Conservation (phyloP, 2,888 invertebrate species). For the Strigamia transsilvanica region DNA sequence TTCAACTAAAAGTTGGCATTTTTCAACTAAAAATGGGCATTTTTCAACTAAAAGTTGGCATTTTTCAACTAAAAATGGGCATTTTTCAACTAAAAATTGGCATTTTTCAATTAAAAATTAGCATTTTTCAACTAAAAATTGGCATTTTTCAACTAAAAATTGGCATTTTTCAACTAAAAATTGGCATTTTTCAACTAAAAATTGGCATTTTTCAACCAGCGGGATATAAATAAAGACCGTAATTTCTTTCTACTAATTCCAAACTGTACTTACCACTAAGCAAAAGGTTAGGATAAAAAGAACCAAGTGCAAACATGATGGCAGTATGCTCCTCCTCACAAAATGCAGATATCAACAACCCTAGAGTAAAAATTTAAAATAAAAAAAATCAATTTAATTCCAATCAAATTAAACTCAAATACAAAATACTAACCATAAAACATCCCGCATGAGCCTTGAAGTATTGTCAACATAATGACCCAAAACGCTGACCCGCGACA, state of each 20-base stretch:
- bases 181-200: no score
- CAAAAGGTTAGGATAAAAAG: conserved; percentile 91
- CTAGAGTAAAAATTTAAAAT: conserved; percentile 62
- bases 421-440: conserved; percentile 78
- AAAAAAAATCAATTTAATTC: neutral
- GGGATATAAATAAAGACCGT: no score
- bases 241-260: neutral
- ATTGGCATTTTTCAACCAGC: neutral
- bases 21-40: no score
- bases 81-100: no score
- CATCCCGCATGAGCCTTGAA: conserved; percentile 95
- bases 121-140: no score
- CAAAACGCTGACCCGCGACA: conserved; percentile 86
- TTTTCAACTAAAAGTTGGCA: no score
- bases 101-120: no score
- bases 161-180: no score
- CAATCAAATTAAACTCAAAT: no score
- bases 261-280: conserved; percentile 77
- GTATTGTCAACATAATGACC: conserved; percentile 83
- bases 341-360: conserved; percentile 90
- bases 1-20: no score
- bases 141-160: no score
- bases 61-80: no score
- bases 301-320: conserved; percentile 89
- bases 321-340: conserved; percentile 92